Conservation (phyloP, 2,797 vertebrate genomes). For the Carcharodon carcharias region DNA sequence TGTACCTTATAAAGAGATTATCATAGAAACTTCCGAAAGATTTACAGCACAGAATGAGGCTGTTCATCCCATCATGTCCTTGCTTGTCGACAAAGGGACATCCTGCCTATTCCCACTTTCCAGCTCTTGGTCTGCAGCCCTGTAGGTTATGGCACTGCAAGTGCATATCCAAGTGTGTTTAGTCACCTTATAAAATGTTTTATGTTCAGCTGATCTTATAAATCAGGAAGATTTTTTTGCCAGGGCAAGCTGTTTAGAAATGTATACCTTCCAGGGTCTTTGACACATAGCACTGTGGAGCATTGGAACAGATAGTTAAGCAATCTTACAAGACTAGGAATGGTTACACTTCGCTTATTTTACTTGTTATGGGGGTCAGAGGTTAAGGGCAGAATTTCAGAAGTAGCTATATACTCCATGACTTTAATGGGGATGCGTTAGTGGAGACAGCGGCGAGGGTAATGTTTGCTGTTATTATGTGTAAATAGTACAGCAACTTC, state of each 20-base stretch:
- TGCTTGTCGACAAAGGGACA: not conserved
- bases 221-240: not conserved
- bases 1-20: not conserved
- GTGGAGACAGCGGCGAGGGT: not conserved
- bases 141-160: not conserved
- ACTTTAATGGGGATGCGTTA: not conserved
- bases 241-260: not conserved
- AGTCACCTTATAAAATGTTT: not conserved
- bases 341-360: not conserved
- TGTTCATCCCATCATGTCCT: not conserved
- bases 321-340: not conserved
- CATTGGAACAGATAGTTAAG: not conserved
- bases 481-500: not conserved
- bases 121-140: not conserved
- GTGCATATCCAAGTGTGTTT: not conserved
- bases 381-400: not conserved
- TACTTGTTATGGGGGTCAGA: not conserved
- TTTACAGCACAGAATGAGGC: not conserved
- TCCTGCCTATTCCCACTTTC: not conserved
- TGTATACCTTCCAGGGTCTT: not conserved
- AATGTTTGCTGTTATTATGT: not conserved
- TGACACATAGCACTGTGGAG: not conserved
- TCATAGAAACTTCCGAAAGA: not conserved
- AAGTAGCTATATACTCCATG: not conserved
- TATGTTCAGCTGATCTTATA: not conserved